These are phyloP conservation scores for Thera britannica DNA, from an alignment of 2,888 invertebrate species.

Conservation along the genomic window DNA sequence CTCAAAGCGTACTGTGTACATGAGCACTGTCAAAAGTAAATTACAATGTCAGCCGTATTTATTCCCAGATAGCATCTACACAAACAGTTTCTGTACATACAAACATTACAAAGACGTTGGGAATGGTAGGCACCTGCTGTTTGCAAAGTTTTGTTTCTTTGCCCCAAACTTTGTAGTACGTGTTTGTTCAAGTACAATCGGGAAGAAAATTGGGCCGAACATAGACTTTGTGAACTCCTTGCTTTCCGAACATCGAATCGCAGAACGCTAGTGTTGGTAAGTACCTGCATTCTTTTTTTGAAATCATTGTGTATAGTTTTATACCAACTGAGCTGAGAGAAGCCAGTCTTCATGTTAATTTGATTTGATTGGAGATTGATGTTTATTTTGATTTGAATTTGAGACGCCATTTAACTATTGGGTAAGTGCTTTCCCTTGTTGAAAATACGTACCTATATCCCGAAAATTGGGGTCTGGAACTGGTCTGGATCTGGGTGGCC, in stretches of 20 bases:
- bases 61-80: constrained; percentile 17
- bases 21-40: constrained; percentile 13
- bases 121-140: constrained; percentile 1
- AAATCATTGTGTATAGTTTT: background rate
- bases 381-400: too few species aligned
- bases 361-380: too few species aligned
- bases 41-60: constrained; percentile 23
- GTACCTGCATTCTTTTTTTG: background rate
- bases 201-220: constrained; percentile 10
- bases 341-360: too few species aligned
- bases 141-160: constrained; percentile 24
- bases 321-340: too few species aligned
- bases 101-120: constrained; percentile 20
- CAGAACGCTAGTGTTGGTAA: background rate
- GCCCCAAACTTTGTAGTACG: constrained; percentile 6
- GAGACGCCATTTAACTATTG: too few species aligned
- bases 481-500: too few species aligned
- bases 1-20: background rate
- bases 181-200: constrained; percentile 14
- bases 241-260: background rate
- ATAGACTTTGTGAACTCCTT: background rate
- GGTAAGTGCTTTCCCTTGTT: too few species aligned
- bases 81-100: constrained; percentile 19
- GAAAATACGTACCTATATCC: too few species aligned
- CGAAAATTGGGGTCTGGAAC: too few species aligned